phyloP scores from a whole-genome alignment of 2,113 vertebrate species.

The Coptodon rendalli region DNA sequence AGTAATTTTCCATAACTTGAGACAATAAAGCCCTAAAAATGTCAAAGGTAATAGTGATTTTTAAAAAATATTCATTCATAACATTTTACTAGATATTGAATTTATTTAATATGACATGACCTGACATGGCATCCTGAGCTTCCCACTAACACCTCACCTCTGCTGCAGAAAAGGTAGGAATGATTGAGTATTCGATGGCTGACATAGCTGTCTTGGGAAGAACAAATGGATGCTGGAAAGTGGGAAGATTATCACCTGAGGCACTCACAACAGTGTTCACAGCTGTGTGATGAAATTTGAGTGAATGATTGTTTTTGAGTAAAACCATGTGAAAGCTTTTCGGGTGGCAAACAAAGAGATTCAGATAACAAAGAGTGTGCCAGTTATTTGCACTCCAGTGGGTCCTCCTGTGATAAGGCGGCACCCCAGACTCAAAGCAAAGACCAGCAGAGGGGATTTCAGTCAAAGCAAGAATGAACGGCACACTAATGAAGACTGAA shows the following conservation, averaged over 20 bases:
- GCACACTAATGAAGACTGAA: slow-evolving; percentile 23
- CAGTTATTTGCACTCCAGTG: slow-evolving; percentile 6
- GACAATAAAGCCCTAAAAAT: background rate
- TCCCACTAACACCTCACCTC: background rate
- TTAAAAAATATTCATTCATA: background rate
- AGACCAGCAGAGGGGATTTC: slow-evolving; percentile 10
- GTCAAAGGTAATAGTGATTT: background rate
- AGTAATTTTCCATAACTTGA: background rate
- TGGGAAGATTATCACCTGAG: slow-evolving; percentile 10
- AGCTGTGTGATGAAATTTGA: slow-evolving; percentile 14
- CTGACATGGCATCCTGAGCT: background rate
- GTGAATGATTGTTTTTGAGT: slow-evolving; percentile 18
- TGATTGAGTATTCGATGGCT: background rate
- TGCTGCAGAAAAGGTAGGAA: background rate
- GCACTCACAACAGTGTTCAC: background rate
- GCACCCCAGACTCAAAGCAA: background rate
- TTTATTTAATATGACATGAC: background rate
- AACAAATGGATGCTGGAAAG: slow-evolving; percentile 28
- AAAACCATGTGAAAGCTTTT: background rate
- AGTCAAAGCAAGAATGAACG: slow-evolving; percentile 2
- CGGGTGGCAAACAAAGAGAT: slow-evolving; percentile 4
- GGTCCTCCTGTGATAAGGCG: slow-evolving; percentile 3
- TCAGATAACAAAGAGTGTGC: background rate
- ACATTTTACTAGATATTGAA: background rate
- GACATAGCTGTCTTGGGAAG: background rate